Percentiles rank a stretch among this genome's conserved stretches.
Conservation (phyloP, 2,113 vertebrate species). For the Cynocephalus volans region DNA sequence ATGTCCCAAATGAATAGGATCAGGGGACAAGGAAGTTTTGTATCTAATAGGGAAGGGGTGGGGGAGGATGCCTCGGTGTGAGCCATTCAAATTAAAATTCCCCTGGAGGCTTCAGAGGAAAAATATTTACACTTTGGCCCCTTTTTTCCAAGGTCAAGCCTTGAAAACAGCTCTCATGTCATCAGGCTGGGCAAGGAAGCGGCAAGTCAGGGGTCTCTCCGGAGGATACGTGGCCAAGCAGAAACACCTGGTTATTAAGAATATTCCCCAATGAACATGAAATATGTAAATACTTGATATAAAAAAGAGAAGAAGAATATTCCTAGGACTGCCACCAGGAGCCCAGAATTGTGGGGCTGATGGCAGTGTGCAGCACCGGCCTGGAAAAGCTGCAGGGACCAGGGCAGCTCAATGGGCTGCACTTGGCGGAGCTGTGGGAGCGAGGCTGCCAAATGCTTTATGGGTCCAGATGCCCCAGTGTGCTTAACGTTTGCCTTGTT, state of each 20-base stretch:
- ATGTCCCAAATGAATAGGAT: not conserved
- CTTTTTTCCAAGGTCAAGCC: not conserved
- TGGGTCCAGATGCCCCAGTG: no score
- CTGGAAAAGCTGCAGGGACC: no score
- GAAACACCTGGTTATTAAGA: not conserved
- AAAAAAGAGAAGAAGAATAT: not conserved
- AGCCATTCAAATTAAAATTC: not conserved
- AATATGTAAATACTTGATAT: not conserved
- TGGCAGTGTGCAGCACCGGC: no score
- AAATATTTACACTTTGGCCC: not conserved
- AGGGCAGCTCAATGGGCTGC: no score
- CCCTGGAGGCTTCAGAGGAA: not conserved
- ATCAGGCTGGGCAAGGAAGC: not conserved
- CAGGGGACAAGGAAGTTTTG: not conserved
- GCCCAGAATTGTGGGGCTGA: no score
- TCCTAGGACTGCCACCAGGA: no score
- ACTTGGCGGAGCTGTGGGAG: no score
- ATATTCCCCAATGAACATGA: not conserved
- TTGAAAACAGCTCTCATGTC: not conserved
- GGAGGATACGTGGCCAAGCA: not conserved
- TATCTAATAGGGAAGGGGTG: not conserved
- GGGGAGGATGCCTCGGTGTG: not conserved
- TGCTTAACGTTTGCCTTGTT: no score
- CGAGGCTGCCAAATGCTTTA: no score
- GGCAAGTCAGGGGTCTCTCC: not conserved